Evolutionary conservation across 2,797 vertebrate genomes (phyloP).

Genomic region (Cyclura pinguis): DNA sequence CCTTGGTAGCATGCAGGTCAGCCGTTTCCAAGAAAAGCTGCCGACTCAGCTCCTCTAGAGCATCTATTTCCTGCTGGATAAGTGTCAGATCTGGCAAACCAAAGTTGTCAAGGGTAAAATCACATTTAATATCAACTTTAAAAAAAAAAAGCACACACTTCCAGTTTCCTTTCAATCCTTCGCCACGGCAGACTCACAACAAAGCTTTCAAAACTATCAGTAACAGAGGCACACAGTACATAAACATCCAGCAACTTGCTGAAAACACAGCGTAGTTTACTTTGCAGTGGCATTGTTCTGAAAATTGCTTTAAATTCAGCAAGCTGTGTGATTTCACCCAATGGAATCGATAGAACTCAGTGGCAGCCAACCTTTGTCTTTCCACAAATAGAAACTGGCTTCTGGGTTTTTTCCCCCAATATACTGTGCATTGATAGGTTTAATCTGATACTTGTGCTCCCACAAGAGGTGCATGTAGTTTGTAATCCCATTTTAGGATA

Average conservation of each 20-base stretch:
- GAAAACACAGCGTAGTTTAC: not conserved
- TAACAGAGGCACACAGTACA: not conserved
- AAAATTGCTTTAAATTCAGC: no score
- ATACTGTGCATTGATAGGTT: not conserved
- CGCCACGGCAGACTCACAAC: not conserved
- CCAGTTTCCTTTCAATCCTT: not conserved
- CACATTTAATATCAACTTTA: constrained; percentile 7
- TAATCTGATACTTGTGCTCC: not conserved
- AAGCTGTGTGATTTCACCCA: not conserved
- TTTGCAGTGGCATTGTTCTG: no score
- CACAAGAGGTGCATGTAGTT: not conserved
- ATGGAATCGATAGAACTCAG: not conserved
- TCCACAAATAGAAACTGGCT: not conserved
- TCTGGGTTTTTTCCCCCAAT: not conserved
- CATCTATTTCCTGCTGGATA: constrained; percentile 98
- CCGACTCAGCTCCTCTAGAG: constrained; percentile 94
- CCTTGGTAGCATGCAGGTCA: constrained; percentile 97
- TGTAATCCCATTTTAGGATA: not conserved
- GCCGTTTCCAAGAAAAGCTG: constrained; percentile 98
- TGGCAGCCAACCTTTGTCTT: not conserved
- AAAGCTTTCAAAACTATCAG: constrained; percentile 2
- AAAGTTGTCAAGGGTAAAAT: constrained; percentile 77
- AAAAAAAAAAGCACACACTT: constrained; percentile 17
- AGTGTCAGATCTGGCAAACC: constrained; percentile 89
- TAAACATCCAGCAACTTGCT: not conserved